These are phyloP conservation scores for Rotaria magnacalcarata DNA, from an alignment of 2,888 invertebrate species.

Conservation along the genomic window DNA sequence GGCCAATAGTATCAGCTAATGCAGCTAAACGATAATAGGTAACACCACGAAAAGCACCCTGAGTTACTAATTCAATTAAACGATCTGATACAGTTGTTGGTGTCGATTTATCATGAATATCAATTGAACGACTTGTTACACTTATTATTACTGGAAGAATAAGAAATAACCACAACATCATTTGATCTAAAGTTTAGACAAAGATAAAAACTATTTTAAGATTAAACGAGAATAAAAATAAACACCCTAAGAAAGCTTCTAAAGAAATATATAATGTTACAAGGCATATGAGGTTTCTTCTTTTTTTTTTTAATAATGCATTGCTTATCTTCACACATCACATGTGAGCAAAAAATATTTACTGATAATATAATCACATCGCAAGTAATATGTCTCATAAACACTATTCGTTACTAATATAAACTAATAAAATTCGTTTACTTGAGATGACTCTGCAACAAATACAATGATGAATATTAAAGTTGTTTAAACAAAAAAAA, in stretches of 20 bases:
- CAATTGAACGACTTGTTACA: neutral
- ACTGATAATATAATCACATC: no score
- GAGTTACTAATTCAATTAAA: neutral
- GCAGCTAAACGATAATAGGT: constrained; percentile 19
- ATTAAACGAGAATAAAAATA: neutral
- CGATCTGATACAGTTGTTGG: neutral
- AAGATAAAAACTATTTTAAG: neutral
- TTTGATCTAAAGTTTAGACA: neutral
- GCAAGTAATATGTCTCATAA: neutral
- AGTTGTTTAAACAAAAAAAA: neutral
- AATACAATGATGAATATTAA: neutral
- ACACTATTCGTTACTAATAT: neutral
- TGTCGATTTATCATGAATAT: neutral
- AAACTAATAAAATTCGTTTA: neutral
- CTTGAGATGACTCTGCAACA: neutral
- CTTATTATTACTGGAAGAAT: neutral
- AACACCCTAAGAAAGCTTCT: neutral
- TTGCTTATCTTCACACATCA: neutral
- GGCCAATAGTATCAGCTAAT: constrained; percentile 3
- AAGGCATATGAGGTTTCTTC: neutral
- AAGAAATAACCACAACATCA: neutral
- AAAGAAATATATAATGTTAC: neutral
- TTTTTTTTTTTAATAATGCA: neutral
- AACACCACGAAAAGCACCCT: constrained; percentile 15
- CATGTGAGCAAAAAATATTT: no score